A percentile compares a stretch with the other conserved stretches of the same genome.
Evolutionary conservation across 1,140 invertebrate species (phyloP).

Genomic region (Holcopasites calliopsidis): DNA sequence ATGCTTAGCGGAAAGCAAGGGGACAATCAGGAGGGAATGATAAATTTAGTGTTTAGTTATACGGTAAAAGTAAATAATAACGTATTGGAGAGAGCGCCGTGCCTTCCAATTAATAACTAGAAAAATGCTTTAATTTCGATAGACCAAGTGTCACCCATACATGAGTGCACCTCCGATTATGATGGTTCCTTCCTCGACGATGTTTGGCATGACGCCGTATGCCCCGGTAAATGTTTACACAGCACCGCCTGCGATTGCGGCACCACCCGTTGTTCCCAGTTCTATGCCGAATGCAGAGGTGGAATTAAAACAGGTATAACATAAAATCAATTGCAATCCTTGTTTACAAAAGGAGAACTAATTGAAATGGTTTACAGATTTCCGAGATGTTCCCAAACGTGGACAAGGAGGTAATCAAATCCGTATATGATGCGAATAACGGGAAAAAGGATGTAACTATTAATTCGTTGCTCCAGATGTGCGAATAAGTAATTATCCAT

Average conservation of each 20-base stretch:
- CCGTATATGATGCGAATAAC: slow-evolving; percentile 92
- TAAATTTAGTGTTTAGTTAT: slow-evolving; percentile 88
- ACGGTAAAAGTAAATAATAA: slow-evolving; percentile 82
- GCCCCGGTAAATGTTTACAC: slow-evolving; percentile 78
- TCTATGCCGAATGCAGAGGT: slow-evolving; percentile 81
- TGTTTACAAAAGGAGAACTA: not conserved
- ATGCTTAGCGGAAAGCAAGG: slow-evolving; percentile 95
- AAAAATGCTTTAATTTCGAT: slow-evolving; percentile 10
- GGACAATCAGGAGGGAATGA: slow-evolving; percentile 94
- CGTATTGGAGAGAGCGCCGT: not conserved
- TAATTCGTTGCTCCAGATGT: slow-evolving; percentile 94
- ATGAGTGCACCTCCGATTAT: slow-evolving; percentile 80
- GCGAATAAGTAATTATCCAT: slow-evolving; percentile 76
- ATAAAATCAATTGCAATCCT: not conserved
- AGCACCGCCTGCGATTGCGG: slow-evolving; percentile 65
- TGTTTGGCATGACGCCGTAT: slow-evolving; percentile 72
- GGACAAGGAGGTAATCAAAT: slow-evolving; percentile 94
- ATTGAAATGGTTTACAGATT: slow-evolving; percentile 82
- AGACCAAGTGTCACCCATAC: slow-evolving; percentile 67
- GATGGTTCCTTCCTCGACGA: slow-evolving; percentile 82
- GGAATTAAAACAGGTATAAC: slow-evolving; percentile 87
- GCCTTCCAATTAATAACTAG: too few species aligned
- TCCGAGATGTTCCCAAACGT: slow-evolving; percentile 98
- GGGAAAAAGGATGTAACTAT: slow-evolving; percentile 95
- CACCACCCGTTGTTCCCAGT: slow-evolving; percentile 75